Percentiles rank a stretch among this genome's conserved stretches.
These are phyloP conservation scores for Campoletis raptor DNA, from an alignment of 2,888 invertebrate species.

Conservation along the genomic window DNA sequence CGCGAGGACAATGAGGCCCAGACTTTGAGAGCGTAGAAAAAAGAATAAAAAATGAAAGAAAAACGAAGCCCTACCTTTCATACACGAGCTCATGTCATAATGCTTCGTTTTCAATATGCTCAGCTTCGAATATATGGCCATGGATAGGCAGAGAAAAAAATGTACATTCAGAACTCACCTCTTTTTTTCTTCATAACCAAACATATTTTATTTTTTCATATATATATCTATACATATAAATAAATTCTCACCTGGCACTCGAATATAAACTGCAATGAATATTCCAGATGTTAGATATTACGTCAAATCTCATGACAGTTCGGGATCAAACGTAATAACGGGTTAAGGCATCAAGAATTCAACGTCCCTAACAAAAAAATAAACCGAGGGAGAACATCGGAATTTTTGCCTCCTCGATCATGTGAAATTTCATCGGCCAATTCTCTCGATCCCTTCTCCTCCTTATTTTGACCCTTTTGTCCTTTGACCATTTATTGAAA, in stretches of 20 bases:
- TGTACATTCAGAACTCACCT: conserved; percentile 19
- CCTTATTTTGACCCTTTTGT: background rate
- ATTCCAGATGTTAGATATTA: conserved; percentile 10
- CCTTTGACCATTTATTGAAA: conserved; percentile 25
- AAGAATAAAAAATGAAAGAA: conserved; percentile 32
- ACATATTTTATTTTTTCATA: conserved; percentile 31
- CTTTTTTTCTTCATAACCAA: background rate
- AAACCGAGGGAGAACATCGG: background rate
- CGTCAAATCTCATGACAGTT: conserved; percentile 30
- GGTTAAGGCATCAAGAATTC: background rate
- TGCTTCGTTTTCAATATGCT: conserved; percentile 61
- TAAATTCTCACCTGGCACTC: conserved; percentile 47
- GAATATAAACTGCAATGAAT: conserved; percentile 27
- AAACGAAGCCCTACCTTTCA: conserved; percentile 58
- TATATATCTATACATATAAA: conserved; percentile 18
- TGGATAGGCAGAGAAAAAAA: conserved; percentile 23
- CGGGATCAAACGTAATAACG: conserved; percentile 29
- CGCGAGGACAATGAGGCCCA: conserved; percentile 61
- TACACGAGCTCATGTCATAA: conserved; percentile 61
- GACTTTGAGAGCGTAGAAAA: conserved; percentile 43
- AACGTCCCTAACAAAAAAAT: background rate
- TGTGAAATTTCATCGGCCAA: conserved; percentile 67
- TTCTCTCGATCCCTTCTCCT: conserved; percentile 34
- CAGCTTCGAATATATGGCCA: conserved; percentile 35
- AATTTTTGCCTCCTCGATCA: conserved; percentile 18